phyloP scores from a whole-genome alignment of 2,888 invertebrate genomes.

The Schizotus pectinicornis region DNA sequence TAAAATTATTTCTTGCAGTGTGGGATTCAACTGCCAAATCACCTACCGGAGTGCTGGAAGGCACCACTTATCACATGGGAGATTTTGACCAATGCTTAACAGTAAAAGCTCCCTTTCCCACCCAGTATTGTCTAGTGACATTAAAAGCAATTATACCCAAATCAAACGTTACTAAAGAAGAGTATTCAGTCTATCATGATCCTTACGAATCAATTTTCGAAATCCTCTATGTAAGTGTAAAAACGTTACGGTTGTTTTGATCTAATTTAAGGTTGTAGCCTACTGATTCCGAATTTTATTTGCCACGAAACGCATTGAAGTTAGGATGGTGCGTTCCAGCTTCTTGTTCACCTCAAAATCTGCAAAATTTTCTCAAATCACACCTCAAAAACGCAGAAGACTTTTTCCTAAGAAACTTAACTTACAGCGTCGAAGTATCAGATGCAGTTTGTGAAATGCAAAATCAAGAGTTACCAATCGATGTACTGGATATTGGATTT shows the following conservation, averaged over 20 bases:
- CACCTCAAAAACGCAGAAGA: constrained; percentile 39
- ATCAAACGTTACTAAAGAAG: constrained; percentile 41
- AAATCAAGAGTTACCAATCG: background rate
- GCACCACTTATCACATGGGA: constrained; percentile 65
- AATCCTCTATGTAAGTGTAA: too few species aligned
- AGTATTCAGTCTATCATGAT: constrained; percentile 42
- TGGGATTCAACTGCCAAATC: constrained; percentile 67
- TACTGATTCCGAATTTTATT: background rate
- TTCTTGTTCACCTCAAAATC: constrained; percentile 39
- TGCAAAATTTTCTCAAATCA: constrained; percentile 37
- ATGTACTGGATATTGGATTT: background rate
- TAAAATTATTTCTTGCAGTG: constrained; percentile 55
- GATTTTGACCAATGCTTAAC: constrained; percentile 66
- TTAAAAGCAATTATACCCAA: constrained; percentile 43
- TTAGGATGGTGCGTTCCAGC: constrained; percentile 47
- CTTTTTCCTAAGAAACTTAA: constrained; percentile 43
- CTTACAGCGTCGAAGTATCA: background rate
- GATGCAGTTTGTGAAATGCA: background rate
- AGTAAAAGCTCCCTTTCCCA: constrained; percentile 51
- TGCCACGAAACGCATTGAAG: constrained; percentile 38
- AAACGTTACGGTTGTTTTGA: background rate
- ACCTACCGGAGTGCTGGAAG: constrained; percentile 63
- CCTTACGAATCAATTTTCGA: constrained; percentile 47
- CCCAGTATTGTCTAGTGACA: constrained; percentile 52
- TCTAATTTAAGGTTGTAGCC: background rate